Evolutionary conservation across 2,888 invertebrate genomes (phyloP).

Genomic region (Orthonychiurus folsomi): DNA sequence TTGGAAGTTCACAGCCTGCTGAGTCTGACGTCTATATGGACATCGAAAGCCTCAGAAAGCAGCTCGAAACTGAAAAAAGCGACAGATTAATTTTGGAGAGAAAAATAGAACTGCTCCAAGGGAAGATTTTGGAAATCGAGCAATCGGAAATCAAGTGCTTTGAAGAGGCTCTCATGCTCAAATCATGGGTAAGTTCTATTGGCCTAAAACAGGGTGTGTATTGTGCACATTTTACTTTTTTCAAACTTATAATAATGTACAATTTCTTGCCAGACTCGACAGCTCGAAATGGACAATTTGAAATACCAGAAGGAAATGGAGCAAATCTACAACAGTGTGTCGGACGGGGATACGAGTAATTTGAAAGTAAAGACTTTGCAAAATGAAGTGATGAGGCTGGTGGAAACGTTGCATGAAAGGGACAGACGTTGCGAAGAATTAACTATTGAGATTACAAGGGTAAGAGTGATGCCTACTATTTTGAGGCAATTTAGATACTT

Average conservation of each 20-base stretch:
- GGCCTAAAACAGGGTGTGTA: no score
- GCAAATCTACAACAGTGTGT: constrained; percentile 20
- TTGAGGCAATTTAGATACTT: no score
- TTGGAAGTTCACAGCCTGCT: constrained; percentile 8
- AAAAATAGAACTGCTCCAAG: constrained; percentile 37
- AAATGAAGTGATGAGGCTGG: constrained; percentile 29
- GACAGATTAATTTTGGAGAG: constrained; percentile 22
- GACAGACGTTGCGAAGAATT: constrained; percentile 74
- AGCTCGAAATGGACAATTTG: constrained; percentile 34
- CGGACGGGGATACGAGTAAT: constrained; percentile 27
- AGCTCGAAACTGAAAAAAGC: constrained; percentile 8
- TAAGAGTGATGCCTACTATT: no score
- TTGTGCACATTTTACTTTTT: no score
- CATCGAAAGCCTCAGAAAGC: background rate
- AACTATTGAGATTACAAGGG: constrained; percentile 67
- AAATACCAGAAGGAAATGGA: constrained; percentile 24
- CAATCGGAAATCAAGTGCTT: constrained; percentile 32
- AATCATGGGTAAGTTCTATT: constrained; percentile 21
- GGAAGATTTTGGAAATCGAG: constrained; percentile 39
- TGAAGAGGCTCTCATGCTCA: constrained; percentile 29
- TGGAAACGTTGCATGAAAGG: constrained; percentile 60
- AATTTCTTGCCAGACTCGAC: no score
- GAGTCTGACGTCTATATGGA: constrained; percentile 10
- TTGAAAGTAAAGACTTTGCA: constrained; percentile 29
- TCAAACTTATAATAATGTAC: no score